phyloP scores from a whole-genome alignment of 2,888 invertebrate species.

The Cecidostiba fungosa region DNA sequence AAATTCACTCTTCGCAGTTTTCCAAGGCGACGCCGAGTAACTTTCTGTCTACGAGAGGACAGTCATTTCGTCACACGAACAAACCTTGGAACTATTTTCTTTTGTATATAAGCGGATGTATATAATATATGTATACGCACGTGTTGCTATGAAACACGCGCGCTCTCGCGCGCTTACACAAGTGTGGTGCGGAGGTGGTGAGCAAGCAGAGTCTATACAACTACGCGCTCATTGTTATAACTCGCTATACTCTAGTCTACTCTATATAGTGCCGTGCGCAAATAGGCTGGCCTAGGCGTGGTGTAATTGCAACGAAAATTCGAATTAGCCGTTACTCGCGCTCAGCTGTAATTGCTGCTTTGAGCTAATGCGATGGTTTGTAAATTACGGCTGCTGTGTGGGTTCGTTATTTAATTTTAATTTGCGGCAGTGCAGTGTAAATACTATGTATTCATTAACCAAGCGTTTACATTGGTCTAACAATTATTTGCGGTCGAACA shows the following conservation, averaged over 20 bases:
- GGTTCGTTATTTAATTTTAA: not conserved
- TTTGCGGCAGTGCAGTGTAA: not conserved
- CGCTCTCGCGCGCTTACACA: not conserved
- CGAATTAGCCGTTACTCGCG: not conserved
- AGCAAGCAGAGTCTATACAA: not conserved
- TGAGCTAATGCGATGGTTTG: not conserved
- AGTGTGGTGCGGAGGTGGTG: not conserved
- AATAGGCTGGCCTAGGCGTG: not conserved
- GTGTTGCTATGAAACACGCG: not conserved
- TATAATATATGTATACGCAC: not conserved
- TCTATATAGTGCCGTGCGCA: not conserved
- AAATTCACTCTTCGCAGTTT: conserved; percentile 11
- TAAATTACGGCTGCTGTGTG: not conserved
- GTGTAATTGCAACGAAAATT: not conserved
- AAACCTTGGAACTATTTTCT: not conserved
- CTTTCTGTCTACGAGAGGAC: not conserved
- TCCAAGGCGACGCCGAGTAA: not conserved
- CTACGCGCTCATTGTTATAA: not conserved
- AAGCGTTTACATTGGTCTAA: not conserved
- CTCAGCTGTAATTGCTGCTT: conserved; percentile 1
- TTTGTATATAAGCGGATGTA: not conserved
- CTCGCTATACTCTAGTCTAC: not conserved
- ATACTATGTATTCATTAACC: not conserved
- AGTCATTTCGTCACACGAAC: not conserved
- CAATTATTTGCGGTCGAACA: not conserved